A percentile compares a stretch with the other conserved stretches of the same genome.
Conservation (phyloP, 2,888 invertebrate species). For the Lasioglossum oenotherae region DNA sequence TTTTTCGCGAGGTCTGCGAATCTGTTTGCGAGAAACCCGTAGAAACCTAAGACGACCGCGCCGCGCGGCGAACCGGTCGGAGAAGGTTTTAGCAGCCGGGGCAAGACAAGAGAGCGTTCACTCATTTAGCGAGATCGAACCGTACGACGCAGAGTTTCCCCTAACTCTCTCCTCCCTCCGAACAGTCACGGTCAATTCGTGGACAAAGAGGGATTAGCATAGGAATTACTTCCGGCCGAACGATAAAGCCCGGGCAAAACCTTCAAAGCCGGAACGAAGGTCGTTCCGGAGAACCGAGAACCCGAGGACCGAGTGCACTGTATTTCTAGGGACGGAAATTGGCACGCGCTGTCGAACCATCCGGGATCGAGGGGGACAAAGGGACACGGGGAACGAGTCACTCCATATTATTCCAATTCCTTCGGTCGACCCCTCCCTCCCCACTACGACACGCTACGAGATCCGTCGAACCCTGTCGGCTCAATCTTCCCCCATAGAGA, state of each 20-base stretch:
- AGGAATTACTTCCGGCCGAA: conserved; percentile 76
- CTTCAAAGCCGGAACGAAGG: conserved; percentile 69
- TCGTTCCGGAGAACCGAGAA: conserved; percentile 7
- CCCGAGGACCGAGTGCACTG: conserved; percentile 19
- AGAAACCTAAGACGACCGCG: not conserved
- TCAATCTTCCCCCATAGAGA: conserved; percentile 10
- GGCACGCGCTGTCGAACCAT: conserved; percentile 53
- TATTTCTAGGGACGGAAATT: conserved; percentile 62
- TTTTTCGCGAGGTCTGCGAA: not conserved
- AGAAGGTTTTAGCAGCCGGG: not conserved
- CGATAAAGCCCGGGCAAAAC: conserved; percentile 62
- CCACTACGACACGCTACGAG: conserved; percentile 18
- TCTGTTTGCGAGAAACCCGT: not conserved
- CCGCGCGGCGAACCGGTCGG: too few species aligned
- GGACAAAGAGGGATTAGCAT: conserved; percentile 80
- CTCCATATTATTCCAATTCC: conserved; percentile 61
- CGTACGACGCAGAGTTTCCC: conserved; percentile 7
- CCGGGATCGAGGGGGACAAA: not conserved
- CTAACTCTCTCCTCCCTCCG: not conserved
- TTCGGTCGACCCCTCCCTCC: conserved; percentile 21
- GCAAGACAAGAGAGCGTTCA: conserved; percentile 4
- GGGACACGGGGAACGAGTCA: not conserved
- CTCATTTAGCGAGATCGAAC: conserved; percentile 54
- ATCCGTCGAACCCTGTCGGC: conserved; percentile 8
- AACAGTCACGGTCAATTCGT: conserved; percentile 56